Percentiles rank a stretch among this genome's conserved stretches.
Conservation (phyloP, 2,113 vertebrate species). For the Ondatra zibethicus region DNA sequence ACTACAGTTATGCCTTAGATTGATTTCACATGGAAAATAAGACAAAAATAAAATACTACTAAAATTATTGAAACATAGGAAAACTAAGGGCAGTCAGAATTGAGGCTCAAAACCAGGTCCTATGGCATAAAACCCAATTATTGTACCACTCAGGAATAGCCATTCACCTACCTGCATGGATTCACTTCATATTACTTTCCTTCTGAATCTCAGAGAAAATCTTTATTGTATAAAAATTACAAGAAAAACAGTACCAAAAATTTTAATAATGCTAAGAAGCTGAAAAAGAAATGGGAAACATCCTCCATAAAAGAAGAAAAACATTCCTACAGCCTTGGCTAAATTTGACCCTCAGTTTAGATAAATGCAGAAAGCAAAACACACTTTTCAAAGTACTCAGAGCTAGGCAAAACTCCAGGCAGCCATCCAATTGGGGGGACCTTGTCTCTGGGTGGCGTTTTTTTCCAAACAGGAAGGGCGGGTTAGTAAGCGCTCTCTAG, state of each 20-base stretch:
- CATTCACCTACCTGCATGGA: background rate
- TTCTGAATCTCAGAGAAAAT: background rate
- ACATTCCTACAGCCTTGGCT: background rate
- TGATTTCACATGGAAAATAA: background rate
- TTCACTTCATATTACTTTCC: background rate
- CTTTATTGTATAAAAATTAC: background rate
- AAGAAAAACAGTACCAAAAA: background rate
- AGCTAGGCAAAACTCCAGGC: background rate
- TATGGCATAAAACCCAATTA: background rate
- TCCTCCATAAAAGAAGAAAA: background rate
- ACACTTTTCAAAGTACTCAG: background rate
- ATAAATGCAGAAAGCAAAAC: background rate
- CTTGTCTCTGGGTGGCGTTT: background rate
- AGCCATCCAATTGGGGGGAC: background rate
- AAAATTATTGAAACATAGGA: too few species aligned
- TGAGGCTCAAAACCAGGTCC: background rate
- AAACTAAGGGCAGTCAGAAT: too few species aligned
- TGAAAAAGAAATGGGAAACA: background rate
- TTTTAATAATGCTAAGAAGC: background rate
- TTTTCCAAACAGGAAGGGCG: background rate
- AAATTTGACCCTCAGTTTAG: background rate
- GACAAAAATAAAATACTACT: too few species aligned
- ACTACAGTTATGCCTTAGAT: background rate
- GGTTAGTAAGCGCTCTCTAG: fast-evolving
- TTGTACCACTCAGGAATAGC: background rate